phyloP scores from a whole-genome alignment of 2,888 invertebrate genomes.

The Dexiosoma caninum region DNA sequence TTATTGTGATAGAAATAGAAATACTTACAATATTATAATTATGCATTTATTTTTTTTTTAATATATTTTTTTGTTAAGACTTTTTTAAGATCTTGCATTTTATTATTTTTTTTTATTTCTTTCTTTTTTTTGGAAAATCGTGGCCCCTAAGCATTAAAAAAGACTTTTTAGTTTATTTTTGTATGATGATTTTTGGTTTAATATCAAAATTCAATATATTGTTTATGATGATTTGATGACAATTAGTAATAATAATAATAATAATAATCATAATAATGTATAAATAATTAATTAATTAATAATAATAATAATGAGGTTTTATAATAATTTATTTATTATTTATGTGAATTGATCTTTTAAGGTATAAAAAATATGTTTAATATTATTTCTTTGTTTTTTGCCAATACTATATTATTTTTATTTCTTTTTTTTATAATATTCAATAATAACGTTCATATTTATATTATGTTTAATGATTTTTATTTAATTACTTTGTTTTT shows the following conservation, averaged over 20 bases:
- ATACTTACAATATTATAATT: conserved; percentile 66
- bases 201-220: conserved; percentile 60
- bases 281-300: conserved; percentile 62
- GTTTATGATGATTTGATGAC: conserved; percentile 52
- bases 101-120: conserved; percentile 11
- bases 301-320: conserved; percentile 47
- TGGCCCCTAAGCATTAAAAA: conserved; percentile 76
- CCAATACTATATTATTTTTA: conserved; percentile 45
- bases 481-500: conserved; percentile 33
- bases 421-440: conserved; percentile 48
- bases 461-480: conserved; percentile 33
- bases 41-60: conserved; percentile 47
- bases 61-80: conserved; percentile 53
- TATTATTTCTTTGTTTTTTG: conserved; percentile 47
- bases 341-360: conserved; percentile 51
- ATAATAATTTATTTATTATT: conserved; percentile 56
- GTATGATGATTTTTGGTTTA: conserved; percentile 65
- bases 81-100: conserved; percentile 52
- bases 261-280: conserved; percentile 52
- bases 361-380: conserved; percentile 67
- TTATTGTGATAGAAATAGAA: conserved; percentile 68
- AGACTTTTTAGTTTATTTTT: conserved; percentile 68
- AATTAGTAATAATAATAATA: conserved; percentile 60
- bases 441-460: conserved; percentile 63
- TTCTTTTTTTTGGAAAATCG: conserved; percentile 72